Conservation (phyloP, 2,113 vertebrate genomes). For the Athene cunicularia region DNA sequence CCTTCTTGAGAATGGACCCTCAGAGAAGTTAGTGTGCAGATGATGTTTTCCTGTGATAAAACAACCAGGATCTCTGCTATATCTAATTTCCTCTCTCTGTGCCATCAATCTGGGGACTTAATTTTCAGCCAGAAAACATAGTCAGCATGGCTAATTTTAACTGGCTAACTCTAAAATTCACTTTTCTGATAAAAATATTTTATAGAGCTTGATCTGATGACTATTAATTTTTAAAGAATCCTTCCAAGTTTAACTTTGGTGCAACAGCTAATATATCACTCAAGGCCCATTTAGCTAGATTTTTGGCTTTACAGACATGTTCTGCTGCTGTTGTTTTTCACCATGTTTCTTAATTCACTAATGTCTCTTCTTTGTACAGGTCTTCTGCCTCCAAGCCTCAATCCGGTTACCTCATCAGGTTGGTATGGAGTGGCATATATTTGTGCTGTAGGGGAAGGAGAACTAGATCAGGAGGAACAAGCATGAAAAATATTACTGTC, state of each 20-base stretch:
- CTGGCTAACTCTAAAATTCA: not conserved
- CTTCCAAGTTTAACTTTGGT: not conserved
- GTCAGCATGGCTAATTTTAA: not conserved
- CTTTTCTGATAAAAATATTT: not conserved
- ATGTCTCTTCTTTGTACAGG: conserved; percentile 51
- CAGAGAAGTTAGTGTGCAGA: not conserved
- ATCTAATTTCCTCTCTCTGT: not conserved
- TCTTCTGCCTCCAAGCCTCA: conserved; percentile 55
- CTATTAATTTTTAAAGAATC: not conserved
- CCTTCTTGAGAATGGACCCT: not conserved
- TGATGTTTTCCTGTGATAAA: not conserved
- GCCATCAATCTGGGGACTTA: not conserved
- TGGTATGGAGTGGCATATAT: not conserved
- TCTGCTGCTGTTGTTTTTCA: not conserved
- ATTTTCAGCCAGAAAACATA: not conserved
- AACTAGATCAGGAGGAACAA: not conserved
- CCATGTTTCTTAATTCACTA: rapidly evolving
- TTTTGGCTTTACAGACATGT: rapidly evolving
- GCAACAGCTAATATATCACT: not conserved
- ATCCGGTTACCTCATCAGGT: conserved; percentile 82
- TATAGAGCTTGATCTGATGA: not conserved
- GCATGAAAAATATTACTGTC: not conserved
- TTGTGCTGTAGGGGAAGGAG: not conserved
- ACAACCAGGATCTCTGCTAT: not conserved
- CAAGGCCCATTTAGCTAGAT: not conserved